phyloP scores from a whole-genome alignment of 2,113 vertebrate genomes.

The Nycticryphes semicollaris region DNA sequence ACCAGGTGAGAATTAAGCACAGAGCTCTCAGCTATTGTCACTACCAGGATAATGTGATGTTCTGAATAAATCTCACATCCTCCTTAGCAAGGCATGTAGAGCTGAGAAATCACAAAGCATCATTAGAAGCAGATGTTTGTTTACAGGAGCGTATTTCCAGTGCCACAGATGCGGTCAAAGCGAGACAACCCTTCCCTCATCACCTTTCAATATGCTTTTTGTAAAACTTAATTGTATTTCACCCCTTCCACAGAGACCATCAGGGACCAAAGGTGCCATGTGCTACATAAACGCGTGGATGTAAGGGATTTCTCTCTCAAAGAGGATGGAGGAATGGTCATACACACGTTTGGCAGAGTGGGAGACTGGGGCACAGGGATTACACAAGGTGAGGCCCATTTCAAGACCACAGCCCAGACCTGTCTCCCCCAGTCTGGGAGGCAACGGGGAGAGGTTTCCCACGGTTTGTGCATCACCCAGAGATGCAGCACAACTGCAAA shows the following conservation, averaged over 20 bases:
- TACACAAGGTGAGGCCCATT: background rate
- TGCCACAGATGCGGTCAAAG: background rate
- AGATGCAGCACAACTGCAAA: background rate
- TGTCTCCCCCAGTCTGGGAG: background rate
- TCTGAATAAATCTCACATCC: background rate
- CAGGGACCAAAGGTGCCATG: background rate
- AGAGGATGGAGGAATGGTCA: background rate
- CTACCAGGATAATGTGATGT: background rate
- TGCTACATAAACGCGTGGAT: background rate
- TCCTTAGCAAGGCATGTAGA: background rate
- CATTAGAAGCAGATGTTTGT: background rate
- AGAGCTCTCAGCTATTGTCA: background rate
- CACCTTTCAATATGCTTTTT: background rate
- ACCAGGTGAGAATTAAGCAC: background rate
- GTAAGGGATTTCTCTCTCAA: background rate
- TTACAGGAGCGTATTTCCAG: background rate
- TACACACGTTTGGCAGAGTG: background rate
- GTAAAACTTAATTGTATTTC: background rate
- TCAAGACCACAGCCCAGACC: background rate
- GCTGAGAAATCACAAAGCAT: background rate
- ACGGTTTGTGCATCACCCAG: background rate
- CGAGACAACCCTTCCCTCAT: background rate
- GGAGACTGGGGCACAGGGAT: background rate
- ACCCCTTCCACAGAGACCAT: background rate
- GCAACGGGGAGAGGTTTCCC: background rate